Evolutionary conservation across 2,113 vertebrate genomes (phyloP).

Genomic region (Colius striatus): DNA sequence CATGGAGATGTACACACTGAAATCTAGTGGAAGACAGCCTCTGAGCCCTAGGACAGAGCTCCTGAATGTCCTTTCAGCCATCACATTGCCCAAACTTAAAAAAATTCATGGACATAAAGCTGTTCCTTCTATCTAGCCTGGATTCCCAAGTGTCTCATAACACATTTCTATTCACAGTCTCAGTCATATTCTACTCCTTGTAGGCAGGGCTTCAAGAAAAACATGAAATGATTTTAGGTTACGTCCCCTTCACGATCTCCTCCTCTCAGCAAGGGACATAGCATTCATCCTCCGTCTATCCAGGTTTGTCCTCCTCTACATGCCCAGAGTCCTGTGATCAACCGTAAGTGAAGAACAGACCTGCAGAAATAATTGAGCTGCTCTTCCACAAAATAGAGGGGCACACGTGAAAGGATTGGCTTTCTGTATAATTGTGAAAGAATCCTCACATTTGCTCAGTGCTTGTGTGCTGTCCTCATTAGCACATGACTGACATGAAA

Average conservation of each 20-base stretch:
- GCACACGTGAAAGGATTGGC: not conserved
- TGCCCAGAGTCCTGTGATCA: not conserved
- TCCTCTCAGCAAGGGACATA: not conserved
- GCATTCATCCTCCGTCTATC: not conserved
- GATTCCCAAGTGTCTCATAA: not conserved
- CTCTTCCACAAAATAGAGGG: not conserved
- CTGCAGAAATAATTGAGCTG: not conserved
- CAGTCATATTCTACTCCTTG: not conserved
- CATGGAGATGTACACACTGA: not conserved
- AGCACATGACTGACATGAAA: not conserved
- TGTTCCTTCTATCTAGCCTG: not conserved
- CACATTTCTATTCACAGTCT: not conserved
- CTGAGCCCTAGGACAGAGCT: not conserved
- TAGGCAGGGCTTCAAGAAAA: not conserved
- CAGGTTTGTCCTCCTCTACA: not conserved
- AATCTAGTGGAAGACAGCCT: not conserved
- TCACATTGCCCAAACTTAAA: not conserved
- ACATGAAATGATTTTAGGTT: not conserved
- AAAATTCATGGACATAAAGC: too few relatives aligned
- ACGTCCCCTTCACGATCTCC: not conserved
- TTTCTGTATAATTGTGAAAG: not conserved
- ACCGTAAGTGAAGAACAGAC: not conserved
- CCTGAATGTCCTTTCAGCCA: not conserved
- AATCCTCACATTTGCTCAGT: not conserved
- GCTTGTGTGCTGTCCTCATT: not conserved